Base-by-base conservation (phyloP, 2,113 vertebrate species). In the Myotis brandtii region DNA sequence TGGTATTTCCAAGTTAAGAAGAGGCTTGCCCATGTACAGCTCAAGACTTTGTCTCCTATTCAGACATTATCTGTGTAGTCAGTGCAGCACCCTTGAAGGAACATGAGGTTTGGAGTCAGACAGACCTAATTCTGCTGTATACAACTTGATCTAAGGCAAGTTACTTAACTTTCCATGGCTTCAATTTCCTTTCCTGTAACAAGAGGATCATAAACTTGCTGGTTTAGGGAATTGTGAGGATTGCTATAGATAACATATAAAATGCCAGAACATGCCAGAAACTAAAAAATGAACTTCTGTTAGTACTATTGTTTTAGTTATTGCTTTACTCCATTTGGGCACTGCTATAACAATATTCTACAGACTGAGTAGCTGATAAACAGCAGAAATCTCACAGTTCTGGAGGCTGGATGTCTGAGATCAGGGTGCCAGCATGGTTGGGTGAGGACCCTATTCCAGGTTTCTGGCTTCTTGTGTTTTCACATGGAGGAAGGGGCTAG, bases 1-100 rank as follows among this genome's bases (percentile, higher is more conserved):
- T 80, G 30, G 16, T 75, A n/a, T 90, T 95, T 77, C 37, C 30
- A 73, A 27, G 14, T 82, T 40, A 48, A n/a, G 27, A 62, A 85
- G 25, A 21, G 2, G 12, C 23, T 56, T 70, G 1, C 12, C 2
- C 6, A 56, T 13, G n/a, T 37, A 2, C 7, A 23, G 13, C 7
- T 43, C 50, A 43, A 62, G 48, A 69, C 7, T 2, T 72, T 40
- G 17, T 20, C 32, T 59, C 27, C 62, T 52, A 7, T 21, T 69
- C 14, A 34, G n/a, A 69, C 5, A 25, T 62, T 16, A 11, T 21
- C 56, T 30, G 4, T 9, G 6, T 11, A 43, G 21, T 64, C 20
- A 67, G 3, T 1, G 4, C 23, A 48, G 43, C 25, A 27, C 2
- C 6, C 1, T 6, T 9, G 18, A n/a, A 52, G n/a, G 17, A 76